Percentiles rank a stretch among this genome's conserved stretches.
Evolutionary conservation across 2,888 invertebrate species (phyloP).

Genomic region (Drosophila lutescens): DNA sequence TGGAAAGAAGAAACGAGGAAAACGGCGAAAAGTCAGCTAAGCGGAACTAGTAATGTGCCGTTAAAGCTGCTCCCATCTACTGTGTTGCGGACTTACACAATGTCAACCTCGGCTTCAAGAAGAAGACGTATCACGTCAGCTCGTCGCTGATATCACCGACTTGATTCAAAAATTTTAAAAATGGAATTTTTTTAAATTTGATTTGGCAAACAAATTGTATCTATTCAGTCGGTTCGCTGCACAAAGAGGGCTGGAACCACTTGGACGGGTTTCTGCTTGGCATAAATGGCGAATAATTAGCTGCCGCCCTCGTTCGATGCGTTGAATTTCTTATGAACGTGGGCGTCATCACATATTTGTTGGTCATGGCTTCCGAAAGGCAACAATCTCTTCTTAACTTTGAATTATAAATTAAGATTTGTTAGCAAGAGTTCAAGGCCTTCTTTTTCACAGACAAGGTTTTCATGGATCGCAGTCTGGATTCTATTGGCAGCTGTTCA

Average conservation of each 20-base stretch:
- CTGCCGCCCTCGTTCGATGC: background rate
- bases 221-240: background rate
- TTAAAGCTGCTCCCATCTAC: slow-evolving; percentile 69
- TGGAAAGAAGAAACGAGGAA: slow-evolving; percentile 18
- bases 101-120: slow-evolving; percentile 1
- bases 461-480: slow-evolving; percentile 90
- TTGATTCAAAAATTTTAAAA: no score
- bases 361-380: slow-evolving; percentile 8
- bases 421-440: slow-evolving; percentile 3
- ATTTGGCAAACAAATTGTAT: background rate
- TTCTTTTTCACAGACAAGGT: slow-evolving; percentile 42
- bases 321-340: background rate
- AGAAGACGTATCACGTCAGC: background rate
- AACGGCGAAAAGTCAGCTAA: slow-evolving; percentile 76
- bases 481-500: slow-evolving; percentile 94
- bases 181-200: background rate
- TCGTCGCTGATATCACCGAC: background rate
- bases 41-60: slow-evolving; percentile 79
- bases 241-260: slow-evolving; percentile 9
- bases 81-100: slow-evolving; percentile 46
- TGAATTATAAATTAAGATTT: slow-evolving; percentile 2
- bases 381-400: slow-evolving; percentile 13
- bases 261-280: slow-evolving; percentile 48
- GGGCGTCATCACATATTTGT: slow-evolving; percentile 25
- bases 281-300: slow-evolving; percentile 57